Percentiles rank a stretch among this genome's conserved stretches.
Evolutionary conservation across 2,113 vertebrate species (phyloP).

Genomic region (Melanotaenia duboulayi): DNA sequence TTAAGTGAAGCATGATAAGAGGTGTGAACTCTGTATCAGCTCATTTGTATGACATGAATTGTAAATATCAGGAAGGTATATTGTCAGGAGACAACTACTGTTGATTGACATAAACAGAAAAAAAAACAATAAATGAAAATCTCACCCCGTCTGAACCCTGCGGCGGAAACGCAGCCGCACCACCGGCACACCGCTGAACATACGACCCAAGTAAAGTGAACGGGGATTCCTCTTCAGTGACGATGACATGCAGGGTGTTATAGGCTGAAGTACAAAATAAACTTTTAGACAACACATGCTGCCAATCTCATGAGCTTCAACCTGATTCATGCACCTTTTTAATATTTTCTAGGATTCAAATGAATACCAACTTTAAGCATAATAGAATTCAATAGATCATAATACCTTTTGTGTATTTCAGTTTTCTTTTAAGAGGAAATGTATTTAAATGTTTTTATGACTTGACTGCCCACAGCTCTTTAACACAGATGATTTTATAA

Average conservation of each 20-base stretch:
- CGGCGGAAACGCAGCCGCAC: conserved; percentile 92
- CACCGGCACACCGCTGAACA: conserved; percentile 92
- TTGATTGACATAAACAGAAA: not conserved
- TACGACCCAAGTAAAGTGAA: conserved; percentile 93
- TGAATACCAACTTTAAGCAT: not conserved
- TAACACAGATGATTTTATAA: not conserved
- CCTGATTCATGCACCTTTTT: not conserved
- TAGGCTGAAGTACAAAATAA: conserved; percentile 77
- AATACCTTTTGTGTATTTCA: not conserved
- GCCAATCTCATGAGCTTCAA: not conserved
- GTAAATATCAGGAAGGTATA: too few relatives aligned
- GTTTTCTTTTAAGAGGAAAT: too few relatives aligned
- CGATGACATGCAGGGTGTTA: conserved; percentile 87
- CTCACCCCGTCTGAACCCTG: conserved; percentile 90
- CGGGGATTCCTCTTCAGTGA: conserved; percentile 88
- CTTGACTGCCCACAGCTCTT: too few relatives aligned
- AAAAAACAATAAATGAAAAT: not conserved
- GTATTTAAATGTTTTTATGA: too few relatives aligned
- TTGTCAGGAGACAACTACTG: not conserved
- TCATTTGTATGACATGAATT: too few relatives aligned
- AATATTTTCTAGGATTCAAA: not conserved
- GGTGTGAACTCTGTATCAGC: too few relatives aligned
- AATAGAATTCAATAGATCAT: not conserved
- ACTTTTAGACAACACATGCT: not conserved
- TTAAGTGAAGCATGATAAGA: too few relatives aligned